Base-by-base conservation (phyloP, 2,797 vertebrate species). In the Ciconia nigra region DNA sequence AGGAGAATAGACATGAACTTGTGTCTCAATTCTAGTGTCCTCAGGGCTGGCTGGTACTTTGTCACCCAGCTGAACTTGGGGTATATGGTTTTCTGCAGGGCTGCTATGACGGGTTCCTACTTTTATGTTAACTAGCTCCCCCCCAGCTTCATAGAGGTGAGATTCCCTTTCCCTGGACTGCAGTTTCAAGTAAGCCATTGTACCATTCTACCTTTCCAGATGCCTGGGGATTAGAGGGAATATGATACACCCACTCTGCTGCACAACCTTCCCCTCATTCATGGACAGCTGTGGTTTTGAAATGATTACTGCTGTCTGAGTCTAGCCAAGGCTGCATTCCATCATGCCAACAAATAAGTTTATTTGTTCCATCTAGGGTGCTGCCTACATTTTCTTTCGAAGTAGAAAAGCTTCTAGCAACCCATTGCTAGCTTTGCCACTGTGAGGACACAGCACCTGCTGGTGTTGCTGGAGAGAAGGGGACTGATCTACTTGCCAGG, bases 181-280 rank as follows among this genome's bases (percentile, higher is more conserved):
- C 22, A 51, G 16, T 69, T 72, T 85, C 8, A 39, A 84, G n/a
- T 58, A 61, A 91, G 28, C 57, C 9, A 1, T 65, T 89, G 41
- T 57, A 33, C 20, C 2, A 1, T 42, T 71, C 31, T 58, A 49
- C 74, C 80, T 91, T 74, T 82, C 25, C 35, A 65, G 31, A 52
- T 49, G 54, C 46, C 31, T 49, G n/a, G 24, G 46, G 28, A 26
- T 82, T 87, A 82, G 61, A 89, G 46, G 44, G 58, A 72, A 54
- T 69, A 54, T 9, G 41, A 69, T 76, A 63, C 3, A 54, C 8
- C 9, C 0, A 0, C 12, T 83, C 12, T 88, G 25, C n/a, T 81
- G 31, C 20, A 44, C 22, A 22, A 0, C 52, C 42, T 88, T 80
- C 28, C 35, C 15, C 31, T 88, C 37, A 41, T 83, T 90, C 61